Evolutionary conservation across 1,140 invertebrate genomes (phyloP).

Genomic region (Brachionus rotundiformis): DNA sequence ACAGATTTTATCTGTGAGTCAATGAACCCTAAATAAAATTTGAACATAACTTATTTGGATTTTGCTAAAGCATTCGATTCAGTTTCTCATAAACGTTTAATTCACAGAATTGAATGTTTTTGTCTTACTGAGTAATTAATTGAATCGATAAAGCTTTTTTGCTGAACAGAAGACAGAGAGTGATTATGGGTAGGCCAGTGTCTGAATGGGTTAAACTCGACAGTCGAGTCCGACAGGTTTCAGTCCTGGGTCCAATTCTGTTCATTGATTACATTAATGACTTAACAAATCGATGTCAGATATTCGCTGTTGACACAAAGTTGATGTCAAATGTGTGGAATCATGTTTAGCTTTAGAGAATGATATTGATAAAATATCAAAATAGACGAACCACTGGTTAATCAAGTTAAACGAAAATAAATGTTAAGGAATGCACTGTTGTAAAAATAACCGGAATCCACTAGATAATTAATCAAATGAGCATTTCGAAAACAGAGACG

Average conservation of each 20-base stretch:
- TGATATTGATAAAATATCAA: too few species aligned
- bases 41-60: constrained; percentile 52
- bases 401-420: too few species aligned
- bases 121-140: constrained; percentile 48
- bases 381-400: too few species aligned
- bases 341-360: neutral
- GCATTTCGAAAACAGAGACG: too few species aligned
- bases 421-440: too few species aligned
- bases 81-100: constrained; percentile 50
- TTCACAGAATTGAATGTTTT: constrained; percentile 48
- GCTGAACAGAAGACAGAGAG: constrained; percentile 52
- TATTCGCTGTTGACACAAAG: constrained; percentile 54
- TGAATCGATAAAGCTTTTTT: constrained; percentile 53
- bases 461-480: too few species aligned
- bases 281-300: neutral
- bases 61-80: constrained; percentile 54
- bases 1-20: neutral
- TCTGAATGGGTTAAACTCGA: constrained; percentile 51
- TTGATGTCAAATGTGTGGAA: neutral
- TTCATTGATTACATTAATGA: neutral
- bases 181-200: constrained; percentile 43
- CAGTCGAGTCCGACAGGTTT: neutral
- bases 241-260: neutral
- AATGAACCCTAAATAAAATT: neutral
- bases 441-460: too few species aligned